phyloP scores from a whole-genome alignment of 2,888 invertebrate genomes.

The Heliconius sara region DNA sequence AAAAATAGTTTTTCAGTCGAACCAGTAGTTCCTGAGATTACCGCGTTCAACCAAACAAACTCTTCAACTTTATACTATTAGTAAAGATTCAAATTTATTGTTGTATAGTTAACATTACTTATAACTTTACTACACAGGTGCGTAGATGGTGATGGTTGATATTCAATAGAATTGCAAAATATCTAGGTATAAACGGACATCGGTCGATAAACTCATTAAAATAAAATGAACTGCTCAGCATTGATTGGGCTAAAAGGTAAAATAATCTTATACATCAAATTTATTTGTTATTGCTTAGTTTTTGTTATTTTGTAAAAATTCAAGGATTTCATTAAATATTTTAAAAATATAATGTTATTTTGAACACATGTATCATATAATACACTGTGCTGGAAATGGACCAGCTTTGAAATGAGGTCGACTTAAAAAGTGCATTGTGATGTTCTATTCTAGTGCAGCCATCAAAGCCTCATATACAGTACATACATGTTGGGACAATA shows the following conservation, averaged over 20 bases:
- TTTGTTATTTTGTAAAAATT: neutral
- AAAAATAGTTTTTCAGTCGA: neutral
- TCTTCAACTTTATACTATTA: no score
- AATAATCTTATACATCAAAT: neutral
- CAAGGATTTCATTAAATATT: neutral
- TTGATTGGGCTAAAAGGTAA: neutral
- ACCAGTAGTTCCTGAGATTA: no score
- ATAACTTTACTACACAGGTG: neutral
- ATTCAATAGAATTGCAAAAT: constrained; percentile 8
- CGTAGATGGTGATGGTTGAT: neutral
- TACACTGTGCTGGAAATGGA: neutral
- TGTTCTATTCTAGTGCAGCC: constrained; percentile 11
- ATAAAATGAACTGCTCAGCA: neutral
- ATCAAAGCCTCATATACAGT: constrained; percentile 16
- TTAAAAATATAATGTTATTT: neutral
- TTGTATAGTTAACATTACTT: no score
- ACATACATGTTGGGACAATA: neutral
- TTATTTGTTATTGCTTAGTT: neutral
- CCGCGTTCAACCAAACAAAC: no score
- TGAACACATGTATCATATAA: neutral
- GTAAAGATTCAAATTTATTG: no score
- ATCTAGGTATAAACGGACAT: neutral
- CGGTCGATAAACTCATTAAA: neutral
- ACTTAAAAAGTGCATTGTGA: constrained; percentile 25
- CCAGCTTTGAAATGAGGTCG: constrained; percentile 1